Conservation (phyloP, 2,797 vertebrate species). For the Gorsachius magnificus region DNA sequence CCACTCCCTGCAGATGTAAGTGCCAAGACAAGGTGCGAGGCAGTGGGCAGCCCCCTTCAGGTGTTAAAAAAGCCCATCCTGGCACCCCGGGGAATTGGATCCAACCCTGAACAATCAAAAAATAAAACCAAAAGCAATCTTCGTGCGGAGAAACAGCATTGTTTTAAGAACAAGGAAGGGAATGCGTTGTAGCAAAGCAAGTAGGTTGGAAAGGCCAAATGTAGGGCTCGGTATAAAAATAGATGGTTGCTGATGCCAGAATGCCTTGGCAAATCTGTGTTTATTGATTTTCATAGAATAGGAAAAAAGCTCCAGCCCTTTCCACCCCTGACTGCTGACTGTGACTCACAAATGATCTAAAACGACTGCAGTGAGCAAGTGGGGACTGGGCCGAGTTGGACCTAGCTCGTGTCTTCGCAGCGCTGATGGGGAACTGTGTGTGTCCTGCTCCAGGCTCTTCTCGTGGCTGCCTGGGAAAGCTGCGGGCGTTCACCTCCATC, state of each 20-base stretch:
- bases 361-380: not conserved
- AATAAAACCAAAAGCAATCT: not conserved
- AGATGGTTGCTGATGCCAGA: not conserved
- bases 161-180: not conserved
- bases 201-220: constrained; percentile 10
- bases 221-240: not conserved
- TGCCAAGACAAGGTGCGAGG: constrained; percentile 22
- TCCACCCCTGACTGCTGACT: not conserved
- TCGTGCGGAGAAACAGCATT: not conserved
- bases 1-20: constrained; percentile 27
- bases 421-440: accelerated
- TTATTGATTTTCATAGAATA: constrained; percentile 18
- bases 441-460: not conserved
- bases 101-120: not conserved
- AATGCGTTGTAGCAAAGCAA: not conserved
- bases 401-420: not conserved
- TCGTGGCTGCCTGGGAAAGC: not conserved
- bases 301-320: not conserved
- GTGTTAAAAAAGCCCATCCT: constrained; percentile 31
- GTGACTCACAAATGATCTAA: not conserved
- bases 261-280: not conserved
- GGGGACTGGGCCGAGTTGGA: not conserved
- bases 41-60: constrained; percentile 41
- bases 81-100: not conserved
- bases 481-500: not conserved